Conservation (phyloP, 2,113 vertebrate species). For the Ramphastos sulfuratus region DNA sequence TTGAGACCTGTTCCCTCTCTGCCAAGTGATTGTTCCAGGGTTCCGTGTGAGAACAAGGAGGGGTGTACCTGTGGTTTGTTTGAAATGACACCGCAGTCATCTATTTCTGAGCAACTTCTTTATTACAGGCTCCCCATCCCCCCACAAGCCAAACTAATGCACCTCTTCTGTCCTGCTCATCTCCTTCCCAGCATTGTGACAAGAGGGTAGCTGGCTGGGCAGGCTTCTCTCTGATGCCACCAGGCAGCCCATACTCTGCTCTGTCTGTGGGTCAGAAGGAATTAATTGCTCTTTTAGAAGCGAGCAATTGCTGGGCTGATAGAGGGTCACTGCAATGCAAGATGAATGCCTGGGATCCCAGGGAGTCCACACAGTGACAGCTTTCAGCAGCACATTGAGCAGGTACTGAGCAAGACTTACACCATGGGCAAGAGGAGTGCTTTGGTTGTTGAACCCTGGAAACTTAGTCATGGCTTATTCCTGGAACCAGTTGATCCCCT, state of each 20-base stretch:
- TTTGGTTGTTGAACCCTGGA: not conserved
- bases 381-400: not conserved
- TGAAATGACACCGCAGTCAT: not conserved
- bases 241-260: not conserved
- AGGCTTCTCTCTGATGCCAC: not conserved
- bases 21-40: not conserved
- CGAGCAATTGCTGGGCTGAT: not conserved
- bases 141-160: not conserved
- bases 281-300: not conserved
- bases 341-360: not conserved
- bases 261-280: not conserved
- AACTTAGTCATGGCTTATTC: not conserved
- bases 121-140: not conserved
- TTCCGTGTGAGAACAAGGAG: no score
- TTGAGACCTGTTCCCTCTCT: not conserved
- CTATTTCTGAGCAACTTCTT: not conserved
- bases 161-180: not conserved
- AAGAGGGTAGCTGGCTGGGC: not conserved
- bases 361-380: not conserved
- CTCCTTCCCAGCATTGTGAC: not conserved
- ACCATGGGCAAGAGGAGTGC: rapidly evolving
- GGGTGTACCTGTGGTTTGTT: no score
- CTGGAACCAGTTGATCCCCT: not conserved
- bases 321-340: not conserved
- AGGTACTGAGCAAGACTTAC: not conserved